Base-by-base conservation (phyloP, 2,113 vertebrate species). In the Uropsilus gracilis region DNA sequence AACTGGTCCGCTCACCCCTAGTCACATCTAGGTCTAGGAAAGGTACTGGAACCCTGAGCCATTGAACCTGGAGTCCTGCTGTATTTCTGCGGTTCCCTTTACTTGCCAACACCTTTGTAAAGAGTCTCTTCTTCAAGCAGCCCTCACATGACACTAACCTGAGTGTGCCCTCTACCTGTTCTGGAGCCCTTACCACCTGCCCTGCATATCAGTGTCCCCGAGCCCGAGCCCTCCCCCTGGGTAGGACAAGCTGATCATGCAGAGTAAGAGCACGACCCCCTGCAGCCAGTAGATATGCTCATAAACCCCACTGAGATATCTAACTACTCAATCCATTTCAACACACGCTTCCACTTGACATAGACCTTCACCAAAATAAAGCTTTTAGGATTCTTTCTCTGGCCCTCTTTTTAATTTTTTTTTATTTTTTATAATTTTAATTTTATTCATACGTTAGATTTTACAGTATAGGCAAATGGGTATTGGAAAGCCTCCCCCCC, bases 241-340 rank as follows among this genome's bases (percentile, higher is more conserved):
- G 14, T 10, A 24, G 78, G 39, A 32, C 55, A 80, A 42, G 48
- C 34, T 61, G 46, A 39, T 39, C 7, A 2, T 2, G 42, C 22
- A 28, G 3, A 39, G 24, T 16, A 34, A 86, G 50, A 72, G 1
- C 11, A 4, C 53, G 17, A 17, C 44, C 34, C 50, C 28, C 30
- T 30, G 26, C 0, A 8, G 37, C 30, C 0, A 6, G 1, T 0
- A 14, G 4, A 8, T 11, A 12, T 12, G 64, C 16, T 34, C 46
- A 84, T 32, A 73, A 77, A 68, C 44, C 55, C 53, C n/a, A 42
- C 2, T 30, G 28, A 63, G n/a, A 11, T 5, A 2, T 3, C 16
- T 14, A 37, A 39, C 8, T 26, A 71, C 4, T 28, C 37, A 8
- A 28, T 39, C 69, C 2, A 2, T 20, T 59, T 61, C 50, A 59